Evolutionary conservation across 1,140 invertebrate species (phyloP).

Genomic region (Nephila pilipes): DNA sequence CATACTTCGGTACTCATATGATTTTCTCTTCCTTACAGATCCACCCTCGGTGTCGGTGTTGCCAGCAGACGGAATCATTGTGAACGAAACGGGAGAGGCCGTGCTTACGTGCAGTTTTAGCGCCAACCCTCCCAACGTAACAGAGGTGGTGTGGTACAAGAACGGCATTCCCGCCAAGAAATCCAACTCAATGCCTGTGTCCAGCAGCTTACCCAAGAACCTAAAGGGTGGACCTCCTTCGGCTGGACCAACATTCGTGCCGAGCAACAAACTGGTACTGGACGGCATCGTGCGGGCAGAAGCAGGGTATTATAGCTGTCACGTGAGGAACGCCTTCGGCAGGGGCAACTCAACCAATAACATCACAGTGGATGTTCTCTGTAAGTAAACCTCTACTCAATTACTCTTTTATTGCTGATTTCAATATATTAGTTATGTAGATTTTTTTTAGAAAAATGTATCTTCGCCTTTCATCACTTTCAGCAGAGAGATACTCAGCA

Average conservation of each 20-base stretch:
- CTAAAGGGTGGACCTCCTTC: not conserved
- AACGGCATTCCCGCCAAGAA: constrained; percentile 63
- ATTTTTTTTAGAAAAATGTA: no score
- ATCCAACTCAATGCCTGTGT: not conserved
- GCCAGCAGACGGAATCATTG: constrained; percentile 76
- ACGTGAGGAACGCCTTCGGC: constrained; percentile 79
- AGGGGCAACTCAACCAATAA: constrained; percentile 77
- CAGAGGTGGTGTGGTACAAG: constrained; percentile 78
- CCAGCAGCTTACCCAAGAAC: constrained; percentile 26
- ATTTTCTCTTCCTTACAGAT: constrained; percentile 70
- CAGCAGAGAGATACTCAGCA: no score
- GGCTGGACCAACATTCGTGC: not conserved
- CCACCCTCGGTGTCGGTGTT: constrained; percentile 78
- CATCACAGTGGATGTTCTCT: constrained; percentile 77
- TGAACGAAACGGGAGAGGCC: constrained; percentile 77
- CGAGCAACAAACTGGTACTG: constrained; percentile 60
- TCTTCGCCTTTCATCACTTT: no score
- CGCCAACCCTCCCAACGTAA: constrained; percentile 79
- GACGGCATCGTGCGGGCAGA: constrained; percentile 79
- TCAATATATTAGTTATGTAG: no score
- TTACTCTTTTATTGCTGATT: no score
- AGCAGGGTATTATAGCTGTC: constrained; percentile 78
- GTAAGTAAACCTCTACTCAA: constrained; percentile 69
- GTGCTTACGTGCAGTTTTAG: constrained; percentile 78
- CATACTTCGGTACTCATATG: not conserved